phyloP scores from a whole-genome alignment of 1,140 invertebrate species.

The Spodoptera litura region DNA sequence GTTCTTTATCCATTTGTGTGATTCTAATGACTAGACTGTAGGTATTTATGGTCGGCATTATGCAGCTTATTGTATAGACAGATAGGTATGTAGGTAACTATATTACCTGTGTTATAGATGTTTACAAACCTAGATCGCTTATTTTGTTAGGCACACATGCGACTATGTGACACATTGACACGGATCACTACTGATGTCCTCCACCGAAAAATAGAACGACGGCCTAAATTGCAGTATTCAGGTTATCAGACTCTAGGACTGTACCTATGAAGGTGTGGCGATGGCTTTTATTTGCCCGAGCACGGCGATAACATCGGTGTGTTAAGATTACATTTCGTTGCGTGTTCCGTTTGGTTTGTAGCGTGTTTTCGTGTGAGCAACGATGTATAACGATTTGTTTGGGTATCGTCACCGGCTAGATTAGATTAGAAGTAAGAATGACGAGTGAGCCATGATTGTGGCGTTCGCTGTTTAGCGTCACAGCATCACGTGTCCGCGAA shows the following conservation, averaged over 20 bases:
- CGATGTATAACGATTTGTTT: slow-evolving; percentile 52
- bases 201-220: slow-evolving; percentile 63
- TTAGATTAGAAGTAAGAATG: slow-evolving; percentile 67
- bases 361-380: slow-evolving; percentile 17
- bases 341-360: slow-evolving; percentile 4
- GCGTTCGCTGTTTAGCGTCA: slow-evolving; percentile 64
- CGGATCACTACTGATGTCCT: slow-evolving; percentile 56
- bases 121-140: slow-evolving; percentile 47
- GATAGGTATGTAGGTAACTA: neutral
- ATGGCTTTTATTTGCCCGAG: slow-evolving; percentile 25
- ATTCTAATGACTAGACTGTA: slow-evolving; percentile 15
- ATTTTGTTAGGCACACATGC: slow-evolving; percentile 37
- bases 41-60: neutral
- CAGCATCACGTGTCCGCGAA: slow-evolving; percentile 73
- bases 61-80: no score
- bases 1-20: slow-evolving; percentile 28
- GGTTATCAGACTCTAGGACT: slow-evolving; percentile 69
- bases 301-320: slow-evolving; percentile 25
- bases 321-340: slow-evolving; percentile 51
- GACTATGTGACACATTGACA: slow-evolving; percentile 55
- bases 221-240: slow-evolving; percentile 74
- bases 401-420: slow-evolving; percentile 52
- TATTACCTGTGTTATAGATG: neutral
- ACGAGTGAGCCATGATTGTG: slow-evolving; percentile 59
- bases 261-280: slow-evolving; percentile 49